Conservation (phyloP, 2,113 vertebrate genomes). For the Larimichthys crocea region DNA sequence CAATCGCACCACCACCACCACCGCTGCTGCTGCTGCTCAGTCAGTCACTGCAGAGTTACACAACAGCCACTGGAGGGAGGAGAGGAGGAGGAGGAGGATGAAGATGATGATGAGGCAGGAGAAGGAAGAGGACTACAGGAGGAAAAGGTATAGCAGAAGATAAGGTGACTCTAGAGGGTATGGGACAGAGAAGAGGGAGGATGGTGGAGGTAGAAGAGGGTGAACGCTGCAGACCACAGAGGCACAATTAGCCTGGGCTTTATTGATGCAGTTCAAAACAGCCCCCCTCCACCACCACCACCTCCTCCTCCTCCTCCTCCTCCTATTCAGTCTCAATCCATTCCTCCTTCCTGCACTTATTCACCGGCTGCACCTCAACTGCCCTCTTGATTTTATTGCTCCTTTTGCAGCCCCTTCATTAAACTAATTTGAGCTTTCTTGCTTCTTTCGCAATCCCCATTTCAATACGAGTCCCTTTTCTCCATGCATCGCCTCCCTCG, state of each 20-base stretch:
- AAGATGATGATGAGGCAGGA: not conserved
- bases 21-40: constrained; percentile 34
- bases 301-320: not conserved
- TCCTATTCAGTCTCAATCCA: constrained; percentile 28
- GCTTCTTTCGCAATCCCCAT: constrained; percentile 32
- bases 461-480: constrained; percentile 21
- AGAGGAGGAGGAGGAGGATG: constrained; percentile 21
- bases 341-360: constrained; percentile 48
- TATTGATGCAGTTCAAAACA: constrained; percentile 49
- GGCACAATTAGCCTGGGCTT: constrained; percentile 47
- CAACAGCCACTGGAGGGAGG: constrained; percentile 39
- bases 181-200: not conserved
- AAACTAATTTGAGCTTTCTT: constrained; percentile 53
- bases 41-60: constrained; percentile 74
- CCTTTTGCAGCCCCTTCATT: constrained; percentile 50
- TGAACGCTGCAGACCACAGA: constrained; percentile 31
- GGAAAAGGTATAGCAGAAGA: not conserved
- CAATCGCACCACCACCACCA: constrained; percentile 46
- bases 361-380: constrained; percentile 41
- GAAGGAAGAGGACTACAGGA: not conserved
- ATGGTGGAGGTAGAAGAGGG: not conserved
- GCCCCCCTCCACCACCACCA: too few species aligned
- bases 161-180: not conserved
- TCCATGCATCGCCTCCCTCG: not conserved
- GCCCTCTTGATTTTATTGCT: constrained; percentile 54